Evolutionary conservation across 2,888 invertebrate species (phyloP).

Genomic region (Siphlonurus alternatus): DNA sequence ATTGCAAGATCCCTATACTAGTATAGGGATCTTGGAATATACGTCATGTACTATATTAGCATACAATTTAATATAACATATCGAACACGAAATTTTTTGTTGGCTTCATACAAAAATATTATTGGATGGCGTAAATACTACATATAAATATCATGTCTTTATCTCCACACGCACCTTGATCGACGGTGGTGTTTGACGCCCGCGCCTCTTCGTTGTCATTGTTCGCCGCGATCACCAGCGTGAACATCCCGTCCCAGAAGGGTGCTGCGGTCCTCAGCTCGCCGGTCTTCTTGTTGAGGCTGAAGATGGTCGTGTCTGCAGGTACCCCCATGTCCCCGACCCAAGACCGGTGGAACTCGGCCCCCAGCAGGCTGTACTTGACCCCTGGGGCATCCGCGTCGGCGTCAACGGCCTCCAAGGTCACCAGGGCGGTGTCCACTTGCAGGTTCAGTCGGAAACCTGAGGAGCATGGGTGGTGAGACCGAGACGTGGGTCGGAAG

Average conservation of each 20-base stretch:
- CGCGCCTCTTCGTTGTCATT: constrained; percentile 19
- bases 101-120: too few relatives aligned
- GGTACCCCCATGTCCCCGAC: not conserved
- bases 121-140: too few relatives aligned
- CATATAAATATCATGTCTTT: too few relatives aligned
- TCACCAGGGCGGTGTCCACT: constrained; percentile 49
- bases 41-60: too few relatives aligned
- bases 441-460: constrained; percentile 57
- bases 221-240: constrained; percentile 22
- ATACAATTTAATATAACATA: too few relatives aligned
- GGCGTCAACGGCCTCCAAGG: constrained; percentile 45
- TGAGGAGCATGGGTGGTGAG: too few relatives aligned
- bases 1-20: too few relatives aligned
- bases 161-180: too few relatives aligned
- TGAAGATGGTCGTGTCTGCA: constrained; percentile 28
- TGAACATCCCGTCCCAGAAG: constrained; percentile 46
- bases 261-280: constrained; percentile 50
- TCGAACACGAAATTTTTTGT: too few relatives aligned
- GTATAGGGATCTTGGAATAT: too few relatives aligned
- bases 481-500: too few relatives aligned
- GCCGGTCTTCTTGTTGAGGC: constrained; percentile 48
- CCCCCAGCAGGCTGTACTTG: constrained; percentile 40
- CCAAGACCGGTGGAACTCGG: constrained; percentile 31
- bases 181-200: constrained; percentile 22
- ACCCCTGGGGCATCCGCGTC: constrained; percentile 50